Base-by-base conservation (phyloP, 2,797 vertebrate species). In the Anas bernieri region DNA sequence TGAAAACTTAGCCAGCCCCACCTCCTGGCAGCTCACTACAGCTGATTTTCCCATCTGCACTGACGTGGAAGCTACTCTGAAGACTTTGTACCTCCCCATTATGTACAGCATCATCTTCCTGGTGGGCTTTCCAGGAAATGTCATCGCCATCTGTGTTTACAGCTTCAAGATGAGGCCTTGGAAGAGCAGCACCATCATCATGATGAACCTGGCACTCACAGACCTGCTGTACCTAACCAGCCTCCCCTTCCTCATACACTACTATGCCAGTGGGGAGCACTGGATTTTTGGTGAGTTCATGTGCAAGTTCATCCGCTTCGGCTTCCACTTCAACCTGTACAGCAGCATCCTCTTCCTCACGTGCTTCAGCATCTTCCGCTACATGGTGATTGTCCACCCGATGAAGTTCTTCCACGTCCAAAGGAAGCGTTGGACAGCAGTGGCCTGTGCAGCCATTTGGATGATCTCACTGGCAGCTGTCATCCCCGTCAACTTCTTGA, bases 271-370 rank as follows among this genome's bases (percentile, higher is more conserved):
- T 0, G 70, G 92, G 0, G 97, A 98, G 1, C 84, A 94, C 2
- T 98, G 96, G 95, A 62, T 77, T 11, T 97, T 98, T 3, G 97
- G 98, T 1, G 86, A 97, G 28, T 97, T 98, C 91, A 97, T 98
- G 97, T 98, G 98, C 78, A 98, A 98, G 74, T 97, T 98, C 8
- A 96, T 98, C 55, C 97, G 96, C 54, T 97, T 98, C 0, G 17
- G 96, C 6, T 99, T 98, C 89, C 97, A 98, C 26, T 98, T 99
- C 63, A 98, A 98, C 92, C 86, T 98, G 26, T 98, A 98, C 2
- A 97, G 98, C 67, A 98, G 98, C 96, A 98, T 98, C 93, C 96
- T 98, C 28, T 98, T 98, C 91, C 98, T 99, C 56, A 98, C 97
- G 15, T 98, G 98, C 63, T 97, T 98, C 20, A 98, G 98, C 0